Percentiles rank a stretch among this genome's conserved stretches.
These are phyloP conservation scores for Liasis olivaceus DNA, from an alignment of 2,797 vertebrate species.

Conservation along the genomic window DNA sequence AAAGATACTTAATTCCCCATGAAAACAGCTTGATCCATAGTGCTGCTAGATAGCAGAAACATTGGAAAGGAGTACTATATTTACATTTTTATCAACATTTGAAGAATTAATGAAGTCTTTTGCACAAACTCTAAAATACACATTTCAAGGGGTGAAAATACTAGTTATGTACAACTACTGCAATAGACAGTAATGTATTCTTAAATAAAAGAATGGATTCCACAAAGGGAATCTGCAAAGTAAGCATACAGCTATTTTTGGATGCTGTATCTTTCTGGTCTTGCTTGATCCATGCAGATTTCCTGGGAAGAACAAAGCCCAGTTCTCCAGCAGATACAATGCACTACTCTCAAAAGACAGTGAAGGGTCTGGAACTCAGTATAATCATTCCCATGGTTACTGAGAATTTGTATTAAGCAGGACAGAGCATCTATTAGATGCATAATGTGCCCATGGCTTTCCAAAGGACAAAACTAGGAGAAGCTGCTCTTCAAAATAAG, in stretches of 20 bases:
- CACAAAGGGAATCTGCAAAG: slow-evolving; percentile 20
- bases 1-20: slow-evolving; percentile 27
- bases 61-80: slow-evolving; percentile 26
- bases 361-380: background rate
- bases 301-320: slow-evolving; percentile 27
- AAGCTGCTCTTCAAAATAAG: background rate
- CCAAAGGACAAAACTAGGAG: background rate
- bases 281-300: slow-evolving; percentile 7
- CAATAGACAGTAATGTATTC: slow-evolving; percentile 14
- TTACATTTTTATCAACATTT: slow-evolving; percentile 16
- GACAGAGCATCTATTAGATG: background rate
- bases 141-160: slow-evolving; percentile 27
- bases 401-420: background rate
- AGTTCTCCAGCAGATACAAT: slow-evolving; percentile 17
- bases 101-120: slow-evolving; percentile 25
- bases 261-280: slow-evolving; percentile 29
- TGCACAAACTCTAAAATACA: slow-evolving; percentile 29
- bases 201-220: slow-evolving; percentile 29
- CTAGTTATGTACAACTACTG: slow-evolving; percentile 22
- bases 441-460: slow-evolving; percentile 3
- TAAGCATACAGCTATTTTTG: slow-evolving; percentile 12
- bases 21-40: accelerated
- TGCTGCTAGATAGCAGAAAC: slow-evolving; percentile 36
- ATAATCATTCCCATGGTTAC: slow-evolving; percentile 19
- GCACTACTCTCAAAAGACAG: slow-evolving; percentile 28